A percentile compares a stretch with the other conserved stretches of the same genome.
These are phyloP conservation scores for Tribolium castaneum DNA, from an alignment of 1,140 invertebrate species.

Conservation along the genomic window DNA sequence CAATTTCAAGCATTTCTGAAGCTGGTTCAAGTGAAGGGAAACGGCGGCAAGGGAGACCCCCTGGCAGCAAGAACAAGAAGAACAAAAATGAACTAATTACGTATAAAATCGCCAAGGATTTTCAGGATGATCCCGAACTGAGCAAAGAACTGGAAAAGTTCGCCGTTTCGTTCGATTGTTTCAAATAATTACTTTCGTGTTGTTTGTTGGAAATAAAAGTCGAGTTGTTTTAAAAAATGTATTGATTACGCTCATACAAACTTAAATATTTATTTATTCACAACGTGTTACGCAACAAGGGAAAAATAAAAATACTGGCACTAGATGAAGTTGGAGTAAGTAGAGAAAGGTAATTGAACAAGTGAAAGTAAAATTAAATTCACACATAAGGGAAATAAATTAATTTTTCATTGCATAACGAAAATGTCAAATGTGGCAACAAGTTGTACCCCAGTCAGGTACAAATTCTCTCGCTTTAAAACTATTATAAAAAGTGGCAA, in stretches of 20 bases:
- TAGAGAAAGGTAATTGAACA: conserved; percentile 23
- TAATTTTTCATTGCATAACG: conserved; percentile 23
- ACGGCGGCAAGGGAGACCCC: conserved; percentile 42
- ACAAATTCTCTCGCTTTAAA: conserved; percentile 30
- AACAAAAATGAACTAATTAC: background rate
- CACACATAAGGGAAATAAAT: conserved; percentile 11
- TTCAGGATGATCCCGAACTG: conserved; percentile 62
- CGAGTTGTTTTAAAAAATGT: conserved; percentile 9
- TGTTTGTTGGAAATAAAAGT: background rate
- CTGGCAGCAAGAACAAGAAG: conserved; percentile 48
- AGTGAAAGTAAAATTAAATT: conserved; percentile 25
- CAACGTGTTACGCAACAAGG: conserved; percentile 24
- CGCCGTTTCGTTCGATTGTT: conserved; percentile 49
- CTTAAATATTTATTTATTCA: conserved; percentile 31
- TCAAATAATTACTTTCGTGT: background rate
- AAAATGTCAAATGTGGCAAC: conserved; percentile 15
- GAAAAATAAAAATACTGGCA: conserved; percentile 42
- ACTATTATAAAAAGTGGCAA: background rate
- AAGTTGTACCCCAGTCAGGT: conserved; percentile 15
- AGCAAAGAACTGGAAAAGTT: conserved; percentile 60
- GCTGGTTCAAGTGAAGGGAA: background rate
- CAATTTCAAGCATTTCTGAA: conserved; percentile 48
- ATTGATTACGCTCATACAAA: conserved; percentile 13
- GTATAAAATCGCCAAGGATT: conserved; percentile 49
- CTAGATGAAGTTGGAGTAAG: conserved; percentile 35